A percentile compares a stretch with the other conserved stretches of the same genome.
Conservation (phyloP, 2,113 vertebrate species). For the Rhinolophus ferrumequinum region DNA sequence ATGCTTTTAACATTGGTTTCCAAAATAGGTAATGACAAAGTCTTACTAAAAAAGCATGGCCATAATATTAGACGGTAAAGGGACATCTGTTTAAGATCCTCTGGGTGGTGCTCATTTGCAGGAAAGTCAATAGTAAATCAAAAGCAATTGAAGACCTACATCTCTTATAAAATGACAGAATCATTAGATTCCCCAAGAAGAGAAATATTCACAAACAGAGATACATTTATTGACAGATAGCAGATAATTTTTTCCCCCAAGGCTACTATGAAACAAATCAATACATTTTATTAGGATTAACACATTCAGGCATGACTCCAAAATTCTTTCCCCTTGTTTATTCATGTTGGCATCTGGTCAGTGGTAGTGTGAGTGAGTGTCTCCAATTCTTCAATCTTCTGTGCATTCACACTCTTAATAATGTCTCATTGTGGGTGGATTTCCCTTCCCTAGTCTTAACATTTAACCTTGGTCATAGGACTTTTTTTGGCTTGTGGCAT, state of each 20-base stretch:
- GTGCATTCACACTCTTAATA: neutral
- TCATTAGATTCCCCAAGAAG: neutral
- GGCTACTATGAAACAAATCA: neutral
- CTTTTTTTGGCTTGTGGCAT: neutral
- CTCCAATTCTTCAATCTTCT: neutral
- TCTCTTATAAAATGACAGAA: neutral
- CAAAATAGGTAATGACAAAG: neutral
- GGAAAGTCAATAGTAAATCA: neutral
- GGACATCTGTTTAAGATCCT: neutral
- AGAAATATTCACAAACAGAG: neutral
- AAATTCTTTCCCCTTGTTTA: neutral
- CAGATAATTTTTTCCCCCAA: neutral
- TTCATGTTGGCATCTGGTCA: neutral
- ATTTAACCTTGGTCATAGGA: neutral
- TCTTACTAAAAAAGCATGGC: neutral
- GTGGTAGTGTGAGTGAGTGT: neutral
- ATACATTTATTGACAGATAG: neutral
- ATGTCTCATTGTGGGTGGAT: neutral
- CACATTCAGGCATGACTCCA: neutral
- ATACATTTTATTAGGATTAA: neutral
- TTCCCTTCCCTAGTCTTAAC: neutral
- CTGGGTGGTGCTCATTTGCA: neutral
- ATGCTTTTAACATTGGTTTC: conserved; percentile 10
- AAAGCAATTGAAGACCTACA: neutral
- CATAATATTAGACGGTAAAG: neutral